Conservation (phyloP, 2,888 invertebrate genomes). For the Ctena decussata region DNA sequence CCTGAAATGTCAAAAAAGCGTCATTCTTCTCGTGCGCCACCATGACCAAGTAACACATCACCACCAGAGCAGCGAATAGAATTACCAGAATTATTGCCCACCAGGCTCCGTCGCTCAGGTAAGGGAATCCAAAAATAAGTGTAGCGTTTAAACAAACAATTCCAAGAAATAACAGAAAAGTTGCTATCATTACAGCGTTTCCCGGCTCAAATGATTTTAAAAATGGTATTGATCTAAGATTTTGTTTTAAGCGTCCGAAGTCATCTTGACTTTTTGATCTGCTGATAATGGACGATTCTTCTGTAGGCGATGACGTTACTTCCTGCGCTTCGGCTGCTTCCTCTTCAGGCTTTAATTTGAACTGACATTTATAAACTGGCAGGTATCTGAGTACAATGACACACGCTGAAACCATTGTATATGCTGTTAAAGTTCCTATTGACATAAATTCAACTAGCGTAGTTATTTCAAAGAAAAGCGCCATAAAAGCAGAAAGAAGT, state of each 20-base stretch:
- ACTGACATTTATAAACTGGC: slow-evolving; percentile 83
- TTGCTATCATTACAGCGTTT: slow-evolving; percentile 91
- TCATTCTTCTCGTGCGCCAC: slow-evolving; percentile 86
- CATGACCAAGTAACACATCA: slow-evolving; percentile 83
- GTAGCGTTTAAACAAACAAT: slow-evolving; percentile 85
- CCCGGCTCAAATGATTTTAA: slow-evolving; percentile 93
- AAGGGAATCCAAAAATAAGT: slow-evolving; percentile 89
- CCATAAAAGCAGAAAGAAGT: slow-evolving; percentile 89
- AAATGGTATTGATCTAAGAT: slow-evolving; percentile 92
- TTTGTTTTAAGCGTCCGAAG: slow-evolving; percentile 91
- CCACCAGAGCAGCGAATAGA: slow-evolving; percentile 77
- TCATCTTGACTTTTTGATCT: slow-evolving; percentile 87
- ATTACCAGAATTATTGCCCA: slow-evolving; percentile 90
- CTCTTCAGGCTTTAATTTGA: slow-evolving; percentile 83
- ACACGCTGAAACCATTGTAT: slow-evolving; percentile 96
- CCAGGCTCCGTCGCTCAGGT: slow-evolving; percentile 89
- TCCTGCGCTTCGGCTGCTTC: slow-evolving; percentile 34
- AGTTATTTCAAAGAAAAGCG: slow-evolving; percentile 94
- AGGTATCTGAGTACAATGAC: slow-evolving; percentile 95
- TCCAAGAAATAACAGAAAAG: slow-evolving; percentile 89
- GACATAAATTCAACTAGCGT: slow-evolving; percentile 98
- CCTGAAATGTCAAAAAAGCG: slow-evolving; percentile 86
- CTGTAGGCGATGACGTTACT: slow-evolving; percentile 63
- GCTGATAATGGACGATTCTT: slow-evolving; percentile 77
- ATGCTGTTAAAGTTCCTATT: slow-evolving; percentile 97